phyloP scores from a whole-genome alignment of 1,140 invertebrate genomes.

The Xylocopa sonorina region DNA sequence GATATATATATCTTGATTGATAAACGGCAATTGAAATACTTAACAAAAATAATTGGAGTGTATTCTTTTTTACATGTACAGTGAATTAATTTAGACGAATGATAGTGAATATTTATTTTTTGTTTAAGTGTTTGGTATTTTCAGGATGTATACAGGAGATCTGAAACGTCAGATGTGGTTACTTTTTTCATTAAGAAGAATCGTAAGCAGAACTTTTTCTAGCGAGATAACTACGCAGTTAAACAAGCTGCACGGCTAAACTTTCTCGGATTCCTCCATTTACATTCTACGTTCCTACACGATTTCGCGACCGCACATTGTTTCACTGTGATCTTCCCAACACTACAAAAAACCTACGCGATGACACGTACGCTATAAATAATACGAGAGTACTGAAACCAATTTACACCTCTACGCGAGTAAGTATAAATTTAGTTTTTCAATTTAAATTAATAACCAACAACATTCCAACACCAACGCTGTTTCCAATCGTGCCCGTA shows the following conservation, averaged over 20 bases:
- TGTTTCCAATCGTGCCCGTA: not conserved
- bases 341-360: not conserved
- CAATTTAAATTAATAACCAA: not conserved
- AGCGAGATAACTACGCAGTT: constrained; percentile 1
- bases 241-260: not conserved
- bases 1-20: not conserved
- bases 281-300: constrained; percentile 4
- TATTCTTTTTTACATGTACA: too few species aligned
- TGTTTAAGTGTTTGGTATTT: not conserved
- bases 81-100: too few species aligned
- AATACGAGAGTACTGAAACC: not conserved
- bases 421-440: not conserved
- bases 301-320: not conserved
- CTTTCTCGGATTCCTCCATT: constrained; percentile 38
- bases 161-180: not conserved
- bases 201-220: constrained; percentile 1
- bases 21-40: not conserved
- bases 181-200: not conserved
- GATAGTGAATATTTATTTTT: too few species aligned
- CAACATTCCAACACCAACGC: not conserved
- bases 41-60: too few species aligned
- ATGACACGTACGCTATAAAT: not conserved
- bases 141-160: not conserved
- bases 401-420: not conserved
- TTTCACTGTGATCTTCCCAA: not conserved